Evolutionary conservation across 2,888 invertebrate species (phyloP).

Genomic region (Raillietiella orientalis): DNA sequence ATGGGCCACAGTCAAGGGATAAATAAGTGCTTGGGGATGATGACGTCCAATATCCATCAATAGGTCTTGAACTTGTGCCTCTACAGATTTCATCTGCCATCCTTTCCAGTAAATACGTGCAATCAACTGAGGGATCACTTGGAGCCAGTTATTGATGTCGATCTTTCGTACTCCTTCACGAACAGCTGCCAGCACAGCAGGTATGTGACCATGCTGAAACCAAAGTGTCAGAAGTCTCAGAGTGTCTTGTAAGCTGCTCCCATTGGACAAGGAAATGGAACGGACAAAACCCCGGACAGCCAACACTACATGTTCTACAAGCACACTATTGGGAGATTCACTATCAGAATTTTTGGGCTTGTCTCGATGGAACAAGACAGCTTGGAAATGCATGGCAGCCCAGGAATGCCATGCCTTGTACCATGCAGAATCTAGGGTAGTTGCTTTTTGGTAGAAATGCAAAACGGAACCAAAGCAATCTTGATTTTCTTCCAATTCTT

Average conservation of each 20-base stretch:
- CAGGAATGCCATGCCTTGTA: constrained; percentile 96
- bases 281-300: constrained; percentile 45
- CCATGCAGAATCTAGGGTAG: constrained; percentile 54
- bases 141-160: constrained; percentile 93
- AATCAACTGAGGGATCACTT: constrained; percentile 94
- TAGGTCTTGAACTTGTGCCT: constrained; percentile 67
- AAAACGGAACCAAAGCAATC: constrained; percentile 13
- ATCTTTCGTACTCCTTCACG: constrained; percentile 68
- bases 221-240: constrained; percentile 74
- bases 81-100: constrained; percentile 56
- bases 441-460: constrained; percentile 42
- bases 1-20: constrained; percentile 85
- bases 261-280: constrained; percentile 61
- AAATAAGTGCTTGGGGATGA: constrained; percentile 89
- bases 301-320: no score
- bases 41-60: constrained; percentile 88
- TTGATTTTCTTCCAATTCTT: constrained; percentile 27
- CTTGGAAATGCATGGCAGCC: constrained; percentile 94
- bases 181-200: constrained; percentile 73
- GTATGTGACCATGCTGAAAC: constrained; percentile 90
- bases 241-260: constrained; percentile 78
- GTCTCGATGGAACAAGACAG: constrained; percentile 32
- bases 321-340: no score
- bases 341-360: no score
- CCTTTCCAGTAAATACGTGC: constrained; percentile 92